Evolutionary conservation across 2,113 vertebrate species (phyloP), one percentile per base, ranked within the genome.

Genomic region (Varanus komodoensis): DNA sequence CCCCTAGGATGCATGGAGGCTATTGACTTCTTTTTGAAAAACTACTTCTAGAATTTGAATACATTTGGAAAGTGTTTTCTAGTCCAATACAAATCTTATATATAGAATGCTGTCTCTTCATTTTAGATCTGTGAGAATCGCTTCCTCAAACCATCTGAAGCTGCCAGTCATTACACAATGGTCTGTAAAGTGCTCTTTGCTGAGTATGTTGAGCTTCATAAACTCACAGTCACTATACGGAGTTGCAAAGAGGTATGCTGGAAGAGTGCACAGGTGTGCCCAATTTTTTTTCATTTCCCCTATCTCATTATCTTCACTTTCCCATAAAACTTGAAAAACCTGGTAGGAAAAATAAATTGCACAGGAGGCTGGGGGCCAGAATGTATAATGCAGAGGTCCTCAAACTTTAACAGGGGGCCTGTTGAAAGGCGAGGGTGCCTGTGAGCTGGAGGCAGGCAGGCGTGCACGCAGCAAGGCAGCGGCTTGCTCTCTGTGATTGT

Each of bases 41-140:
- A 61, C 44, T 79, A 25, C n/a, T 57, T 68, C 11, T 74, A 69
- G 44, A 52, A 69, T 4, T 50, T n/a, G 6, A 2, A n/a, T 54
- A 81, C 38, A 52, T 17, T 38, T 82, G 21, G 29, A 88, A 15
- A 8, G 21, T 69, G 38, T 87, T 15, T 67, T 79, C 11, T 17
- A 69, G 87, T 57, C 83, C 8, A 89, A 89, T 73, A 38, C 34
- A 57, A 50, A 67, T 11, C 57, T 82, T 79, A 87, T 8, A 34
- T 17, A 8, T 61, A 78, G 14, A 77, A 86, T 74, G 25, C 50
- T 93, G 9, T 0, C 6, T 34, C 87, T 74, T 93, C 32, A 52
- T 94, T 95, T 87, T 86, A 98, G 97, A 91, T 93, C 27, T 98
- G 97, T 54, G 92, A 95, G 50, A 92, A 96, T 50, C 96, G 94